Percentiles rank a stretch among this genome's conserved stretches.
phyloP scores from a whole-genome alignment of 2,888 invertebrate species.

The Deilephila porcellus region DNA sequence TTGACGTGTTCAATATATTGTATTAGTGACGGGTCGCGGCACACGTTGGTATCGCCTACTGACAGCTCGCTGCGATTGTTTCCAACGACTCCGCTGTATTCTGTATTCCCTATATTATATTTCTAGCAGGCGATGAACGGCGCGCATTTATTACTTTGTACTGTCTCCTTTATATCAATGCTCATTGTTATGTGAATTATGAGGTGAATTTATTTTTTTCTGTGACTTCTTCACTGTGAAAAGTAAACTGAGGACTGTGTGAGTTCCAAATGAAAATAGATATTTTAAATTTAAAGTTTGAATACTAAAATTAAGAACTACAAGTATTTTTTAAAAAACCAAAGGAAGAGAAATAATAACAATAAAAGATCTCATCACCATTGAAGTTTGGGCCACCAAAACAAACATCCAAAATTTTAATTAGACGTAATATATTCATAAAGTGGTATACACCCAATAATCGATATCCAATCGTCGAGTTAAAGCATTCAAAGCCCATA shows the following conservation, averaged over 20 bases:
- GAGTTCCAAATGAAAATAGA: too few relatives aligned
- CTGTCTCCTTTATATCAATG: constrained; percentile 11
- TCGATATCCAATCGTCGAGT: constrained; percentile 31
- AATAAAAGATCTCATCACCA: too few relatives aligned
- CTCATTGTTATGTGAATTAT: background rate
- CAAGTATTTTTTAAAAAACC: too few relatives aligned
- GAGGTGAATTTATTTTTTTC: background rate
- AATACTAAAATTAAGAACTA: too few relatives aligned
- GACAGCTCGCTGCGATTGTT: constrained; percentile 54
- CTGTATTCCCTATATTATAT: constrained; percentile 34
- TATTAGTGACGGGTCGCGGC: constrained; percentile 67
- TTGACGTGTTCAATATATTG: constrained; percentile 68
- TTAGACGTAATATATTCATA: background rate
- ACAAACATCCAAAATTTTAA: too few relatives aligned
- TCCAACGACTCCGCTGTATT: constrained; percentile 38
- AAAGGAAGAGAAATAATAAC: too few relatives aligned
- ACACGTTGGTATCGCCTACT: constrained; percentile 52
- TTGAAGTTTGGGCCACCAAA: too few relatives aligned
- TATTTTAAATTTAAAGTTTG: too few relatives aligned
- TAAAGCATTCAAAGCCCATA: constrained; percentile 36
- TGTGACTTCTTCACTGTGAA: background rate
- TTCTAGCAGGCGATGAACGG: constrained; percentile 32
- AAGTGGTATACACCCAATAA: background rate
- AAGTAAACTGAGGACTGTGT: too few relatives aligned
- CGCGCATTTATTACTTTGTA: constrained; percentile 23